A percentile compares a stretch with the other conserved stretches of the same genome.
These are phyloP conservation scores for Chrysolina oricalcia DNA, from an alignment of 2,888 invertebrate genomes.

Conservation along the genomic window DNA sequence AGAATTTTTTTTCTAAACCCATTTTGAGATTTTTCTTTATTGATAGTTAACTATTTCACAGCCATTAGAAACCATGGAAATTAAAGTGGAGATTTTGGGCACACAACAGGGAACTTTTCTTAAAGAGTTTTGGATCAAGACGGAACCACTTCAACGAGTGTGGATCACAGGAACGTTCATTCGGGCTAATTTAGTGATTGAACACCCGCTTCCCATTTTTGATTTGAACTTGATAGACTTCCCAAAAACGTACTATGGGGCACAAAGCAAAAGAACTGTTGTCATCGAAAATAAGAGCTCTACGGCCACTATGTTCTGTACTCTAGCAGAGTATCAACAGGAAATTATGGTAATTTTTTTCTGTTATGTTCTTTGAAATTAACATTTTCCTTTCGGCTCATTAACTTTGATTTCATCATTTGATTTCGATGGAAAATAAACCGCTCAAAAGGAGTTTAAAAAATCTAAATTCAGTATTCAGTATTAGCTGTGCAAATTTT, in stretches of 20 bases:
- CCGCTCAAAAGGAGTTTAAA: too few relatives aligned
- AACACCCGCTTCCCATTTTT: constrained; percentile 66
- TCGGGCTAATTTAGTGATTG: constrained; percentile 65
- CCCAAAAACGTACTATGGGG: constrained; percentile 68
- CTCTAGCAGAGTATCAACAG: constrained; percentile 64
- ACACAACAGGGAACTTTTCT: constrained; percentile 65
- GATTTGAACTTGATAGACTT: constrained; percentile 71
- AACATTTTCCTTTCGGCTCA: too few relatives aligned
- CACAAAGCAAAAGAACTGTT: constrained; percentile 65
- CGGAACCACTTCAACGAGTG: constrained; percentile 64
- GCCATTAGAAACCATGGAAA: constrained; percentile 49
- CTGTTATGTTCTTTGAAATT: background rate
- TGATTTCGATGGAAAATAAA: too few relatives aligned
- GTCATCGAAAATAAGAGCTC: constrained; percentile 71
- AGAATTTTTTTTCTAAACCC: too few relatives aligned
- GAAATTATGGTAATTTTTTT: constrained; percentile 47
- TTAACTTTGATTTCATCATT: too few relatives aligned
- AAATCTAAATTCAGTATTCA: too few relatives aligned
- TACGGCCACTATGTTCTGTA: constrained; percentile 67
- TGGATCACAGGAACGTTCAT: constrained; percentile 65
- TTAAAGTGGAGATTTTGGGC: constrained; percentile 69
- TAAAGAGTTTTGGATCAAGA: constrained; percentile 72
- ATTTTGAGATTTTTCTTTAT: too few relatives aligned
- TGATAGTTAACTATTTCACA: constrained; percentile 30
- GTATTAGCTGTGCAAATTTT: too few relatives aligned